phyloP scores from a whole-genome alignment of 92 coral and sea anemone species.

The Meandrina meandrites region DNA sequence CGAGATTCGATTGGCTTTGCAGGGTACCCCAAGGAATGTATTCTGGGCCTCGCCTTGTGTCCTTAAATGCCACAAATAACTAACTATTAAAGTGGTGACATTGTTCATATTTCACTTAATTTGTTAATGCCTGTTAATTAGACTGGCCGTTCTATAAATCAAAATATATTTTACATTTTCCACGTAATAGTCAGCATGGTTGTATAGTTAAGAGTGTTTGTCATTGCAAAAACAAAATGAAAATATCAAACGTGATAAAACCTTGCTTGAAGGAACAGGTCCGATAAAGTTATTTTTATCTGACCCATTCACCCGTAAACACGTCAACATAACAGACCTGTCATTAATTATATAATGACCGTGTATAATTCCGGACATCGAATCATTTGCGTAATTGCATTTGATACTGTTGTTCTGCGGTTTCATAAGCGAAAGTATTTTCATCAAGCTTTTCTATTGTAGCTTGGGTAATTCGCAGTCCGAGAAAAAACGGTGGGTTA shows the following conservation, averaged over 20 bases:
- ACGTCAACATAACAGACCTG: conserved; percentile 7
- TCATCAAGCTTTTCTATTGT: too few species aligned
- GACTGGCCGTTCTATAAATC: not conserved
- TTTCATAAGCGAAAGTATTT: not conserved
- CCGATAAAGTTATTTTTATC: not conserved
- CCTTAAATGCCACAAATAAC: conserved; percentile 14
- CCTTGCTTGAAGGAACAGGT: not conserved
- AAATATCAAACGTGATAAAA: not conserved
- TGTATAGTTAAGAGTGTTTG: not conserved
- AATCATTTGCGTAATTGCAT: not conserved
- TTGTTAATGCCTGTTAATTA: conserved; percentile 6
- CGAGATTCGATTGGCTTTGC: conserved; percentile 4
- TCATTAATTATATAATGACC: not conserved
- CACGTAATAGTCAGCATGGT: not conserved
- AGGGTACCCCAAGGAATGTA: not conserved
- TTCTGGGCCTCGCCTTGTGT: conserved; percentile 9
- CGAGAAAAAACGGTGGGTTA: not conserved
- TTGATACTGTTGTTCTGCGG: not conserved
- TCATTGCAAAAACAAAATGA: not conserved
- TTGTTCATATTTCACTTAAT: conserved; percentile 1
- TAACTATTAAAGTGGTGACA: not conserved
- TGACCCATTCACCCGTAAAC: conserved; percentile 3
- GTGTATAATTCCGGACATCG: not conserved
- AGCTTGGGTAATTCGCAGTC: too few species aligned
- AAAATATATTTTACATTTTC: not conserved